Evolutionary conservation across 2,797 vertebrate species (phyloP), one percentile per base, ranked within the genome.

Genomic region (Sebastes hopkinsi): DNA sequence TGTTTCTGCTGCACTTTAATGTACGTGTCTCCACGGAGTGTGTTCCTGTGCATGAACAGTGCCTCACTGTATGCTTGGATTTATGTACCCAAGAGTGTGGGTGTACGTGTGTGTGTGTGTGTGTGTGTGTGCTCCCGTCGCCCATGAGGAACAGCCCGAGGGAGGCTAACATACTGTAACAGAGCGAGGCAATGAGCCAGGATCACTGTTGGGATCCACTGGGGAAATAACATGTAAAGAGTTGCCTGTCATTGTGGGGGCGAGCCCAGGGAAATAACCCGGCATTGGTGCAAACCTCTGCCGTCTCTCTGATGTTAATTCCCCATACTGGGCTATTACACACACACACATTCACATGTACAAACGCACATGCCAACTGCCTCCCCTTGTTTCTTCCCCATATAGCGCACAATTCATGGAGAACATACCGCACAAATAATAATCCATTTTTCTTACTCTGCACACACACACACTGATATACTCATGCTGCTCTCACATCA

Each of bases 161-260:
- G 81, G 73, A 80, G 68, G 84, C 76, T 79, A 83, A 90, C 81
- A 23, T 60, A 46, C 67, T 86, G 83, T 82, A 89, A 84, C 77
- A 62, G 77, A 84, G 78, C 18, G 50, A 89, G 84, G 84, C 83
- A 90, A 88, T 90, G 92, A 93, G 86, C 87, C 91, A 79, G 79
- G 73, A 91, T 90, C 81, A 81, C 77, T 83, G 85, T 79, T 67
- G 58, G 74, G 67, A 75, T 92, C 87, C 87, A 59, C 38, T 81
- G 91, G 93, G 93, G 91, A 92, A 94, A 94, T 91, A 93, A 93
- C 88, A 92, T 89, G 82, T 87, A 87, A 92, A 89, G 83, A 84
- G 77, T 82, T 83, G 82, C 64, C 81, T 88, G 86, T 87, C 84
- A 89, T 82, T 67, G 84, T 13, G 72, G 80, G 81, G 88, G 79